These are phyloP conservation scores for Epiblema foenella DNA, from an alignment of 2,888 invertebrate species.

Conservation along the genomic window DNA sequence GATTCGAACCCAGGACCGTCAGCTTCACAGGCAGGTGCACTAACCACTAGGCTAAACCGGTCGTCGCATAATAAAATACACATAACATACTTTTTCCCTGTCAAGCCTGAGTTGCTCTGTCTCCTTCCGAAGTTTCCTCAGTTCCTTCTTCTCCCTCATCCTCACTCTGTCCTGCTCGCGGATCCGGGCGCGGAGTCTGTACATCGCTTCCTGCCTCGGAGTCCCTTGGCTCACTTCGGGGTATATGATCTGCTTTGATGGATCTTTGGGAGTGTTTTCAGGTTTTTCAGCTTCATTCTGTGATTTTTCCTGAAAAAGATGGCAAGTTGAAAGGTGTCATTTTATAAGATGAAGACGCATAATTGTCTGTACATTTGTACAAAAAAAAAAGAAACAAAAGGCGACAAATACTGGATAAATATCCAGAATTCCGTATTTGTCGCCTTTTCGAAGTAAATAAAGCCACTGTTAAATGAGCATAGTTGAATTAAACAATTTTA, in stretches of 20 bases:
- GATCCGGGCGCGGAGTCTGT: neutral
- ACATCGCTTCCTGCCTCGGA: neutral
- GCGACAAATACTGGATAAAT: too few relatives aligned
- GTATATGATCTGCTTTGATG: neutral
- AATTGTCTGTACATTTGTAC: too few relatives aligned
- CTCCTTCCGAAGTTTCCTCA: conserved; percentile 69
- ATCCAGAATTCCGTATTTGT: too few relatives aligned
- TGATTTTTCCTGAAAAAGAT: neutral
- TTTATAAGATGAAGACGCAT: neutral
- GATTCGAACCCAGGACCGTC: too few relatives aligned
- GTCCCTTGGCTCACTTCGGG: neutral
- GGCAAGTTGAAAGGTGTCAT: neutral
- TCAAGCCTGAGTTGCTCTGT: conserved; percentile 71
- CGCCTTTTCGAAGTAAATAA: too few relatives aligned
- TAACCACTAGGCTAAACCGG: too few relatives aligned
- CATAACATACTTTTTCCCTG: conserved; percentile 73
- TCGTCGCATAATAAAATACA: neutral
- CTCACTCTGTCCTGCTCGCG: conserved; percentile 76
- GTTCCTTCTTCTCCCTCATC: conserved; percentile 71
- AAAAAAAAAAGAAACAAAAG: too few relatives aligned
- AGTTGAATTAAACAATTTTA: too few relatives aligned
- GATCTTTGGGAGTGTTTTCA: neutral
- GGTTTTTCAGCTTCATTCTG: neutral
- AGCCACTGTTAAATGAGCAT: too few relatives aligned
- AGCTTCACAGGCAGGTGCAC: too few relatives aligned